Conservation (phyloP, 2,888 invertebrate genomes). For the Rhimphoctona megacephalus region DNA sequence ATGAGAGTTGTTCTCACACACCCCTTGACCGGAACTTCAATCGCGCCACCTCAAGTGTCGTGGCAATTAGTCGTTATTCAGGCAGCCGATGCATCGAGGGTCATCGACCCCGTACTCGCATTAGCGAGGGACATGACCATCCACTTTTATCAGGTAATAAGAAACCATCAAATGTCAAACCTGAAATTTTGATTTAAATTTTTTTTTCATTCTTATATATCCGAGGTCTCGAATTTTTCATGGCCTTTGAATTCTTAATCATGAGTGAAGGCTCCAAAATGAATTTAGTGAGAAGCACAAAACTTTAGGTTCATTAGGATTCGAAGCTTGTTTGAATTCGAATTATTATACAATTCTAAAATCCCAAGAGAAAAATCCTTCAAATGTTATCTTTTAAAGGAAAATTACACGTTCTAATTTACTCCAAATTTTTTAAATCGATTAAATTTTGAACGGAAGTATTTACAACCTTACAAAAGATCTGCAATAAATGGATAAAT, state of each 20-base stretch:
- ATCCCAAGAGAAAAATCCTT: not conserved
- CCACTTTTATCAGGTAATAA: slow-evolving; percentile 92
- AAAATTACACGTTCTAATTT: not conserved
- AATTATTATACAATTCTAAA: not conserved
- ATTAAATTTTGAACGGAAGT: not conserved
- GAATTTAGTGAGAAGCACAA: not conserved
- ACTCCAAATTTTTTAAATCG: not conserved
- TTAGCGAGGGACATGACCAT: slow-evolving; percentile 94
- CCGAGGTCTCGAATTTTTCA: not conserved
- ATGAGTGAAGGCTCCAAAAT: not conserved
- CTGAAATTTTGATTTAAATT: not conserved
- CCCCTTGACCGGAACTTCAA: slow-evolving; percentile 89
- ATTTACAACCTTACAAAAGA: not conserved
- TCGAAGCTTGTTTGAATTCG: not conserved
- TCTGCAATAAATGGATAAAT: not conserved
- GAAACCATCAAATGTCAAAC: not conserved
- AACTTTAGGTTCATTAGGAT: not conserved
- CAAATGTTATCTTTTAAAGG: not conserved
- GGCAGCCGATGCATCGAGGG: slow-evolving; percentile 88
- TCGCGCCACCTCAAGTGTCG: slow-evolving; percentile 94
- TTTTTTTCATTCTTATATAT: not conserved
- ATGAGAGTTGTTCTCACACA: slow-evolving; percentile 92
- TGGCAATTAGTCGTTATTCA: slow-evolving; percentile 97
- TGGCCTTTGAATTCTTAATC: not conserved
- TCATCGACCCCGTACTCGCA: slow-evolving; percentile 94